Percentiles rank a stretch among this genome's conserved stretches.
These are phyloP conservation scores for Thunnus maccoyii DNA, from an alignment of 2,113 vertebrate genomes.

Conservation along the genomic window DNA sequence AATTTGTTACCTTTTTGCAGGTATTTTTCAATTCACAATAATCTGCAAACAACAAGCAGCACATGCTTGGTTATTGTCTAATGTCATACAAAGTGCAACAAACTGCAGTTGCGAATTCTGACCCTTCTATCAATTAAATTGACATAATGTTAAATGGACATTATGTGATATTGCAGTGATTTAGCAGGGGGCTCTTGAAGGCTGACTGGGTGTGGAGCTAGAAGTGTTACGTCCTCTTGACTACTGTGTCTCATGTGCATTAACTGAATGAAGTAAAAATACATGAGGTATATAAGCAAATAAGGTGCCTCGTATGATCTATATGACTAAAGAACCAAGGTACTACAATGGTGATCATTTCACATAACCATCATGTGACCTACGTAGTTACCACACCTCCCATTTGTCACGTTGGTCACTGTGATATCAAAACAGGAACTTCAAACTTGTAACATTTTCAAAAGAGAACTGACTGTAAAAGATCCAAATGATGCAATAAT, in stretches of 20 bases:
- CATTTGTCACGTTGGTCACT: background rate
- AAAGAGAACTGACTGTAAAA: background rate
- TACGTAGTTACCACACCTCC: background rate
- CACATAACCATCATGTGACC: background rate
- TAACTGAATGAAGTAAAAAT: background rate
- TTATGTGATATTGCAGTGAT: background rate
- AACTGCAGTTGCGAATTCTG: background rate
- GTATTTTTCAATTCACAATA: background rate
- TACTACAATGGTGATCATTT: background rate
- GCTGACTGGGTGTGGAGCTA: background rate
- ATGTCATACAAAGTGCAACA: no score
- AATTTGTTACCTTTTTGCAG: background rate
- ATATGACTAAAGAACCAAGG: background rate
- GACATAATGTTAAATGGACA: no score
- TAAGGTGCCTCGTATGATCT: background rate
- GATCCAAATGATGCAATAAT: constrained; percentile 4
- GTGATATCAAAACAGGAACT: constrained; percentile 46
- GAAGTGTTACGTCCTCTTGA: no score
- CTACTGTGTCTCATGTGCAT: background rate
- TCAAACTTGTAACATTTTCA: constrained; percentile 4
- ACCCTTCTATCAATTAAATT: background rate
- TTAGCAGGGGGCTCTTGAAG: background rate
- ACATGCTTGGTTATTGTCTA: no score
- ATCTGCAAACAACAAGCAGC: background rate
- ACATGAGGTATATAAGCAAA: background rate